These are phyloP conservation scores for Oligia latruncula DNA, from an alignment of 2,888 invertebrate genomes.

Conservation along the genomic window DNA sequence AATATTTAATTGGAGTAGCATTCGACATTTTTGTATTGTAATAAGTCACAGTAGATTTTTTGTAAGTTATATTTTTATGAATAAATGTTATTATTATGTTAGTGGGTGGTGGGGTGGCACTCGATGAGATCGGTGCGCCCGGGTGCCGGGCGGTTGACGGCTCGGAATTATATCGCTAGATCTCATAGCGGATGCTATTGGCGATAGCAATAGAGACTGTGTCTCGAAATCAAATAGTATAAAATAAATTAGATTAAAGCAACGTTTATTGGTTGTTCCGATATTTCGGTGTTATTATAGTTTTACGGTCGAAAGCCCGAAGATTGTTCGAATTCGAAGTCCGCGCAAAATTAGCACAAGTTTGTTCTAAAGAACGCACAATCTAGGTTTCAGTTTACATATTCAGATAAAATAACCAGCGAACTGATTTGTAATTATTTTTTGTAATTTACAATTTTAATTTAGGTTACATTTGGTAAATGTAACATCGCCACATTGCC, in stretches of 20 bases:
- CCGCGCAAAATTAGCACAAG: slow-evolving; percentile 66
- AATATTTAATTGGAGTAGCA: slow-evolving; percentile 63
- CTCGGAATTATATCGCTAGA: slow-evolving; percentile 56
- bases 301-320: slow-evolving; percentile 67
- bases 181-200: slow-evolving; percentile 56
- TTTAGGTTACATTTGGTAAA: slow-evolving; percentile 38
- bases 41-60: slow-evolving; percentile 67
- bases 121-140: slow-evolving; percentile 64
- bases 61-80: slow-evolving; percentile 70
- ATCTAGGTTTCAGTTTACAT: slow-evolving; percentile 46
- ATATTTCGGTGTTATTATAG: slow-evolving; percentile 69
- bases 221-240: slow-evolving; percentile 63
- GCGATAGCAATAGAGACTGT: slow-evolving; percentile 63
- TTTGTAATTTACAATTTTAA: slow-evolving; percentile 21
- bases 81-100: slow-evolving; percentile 61
- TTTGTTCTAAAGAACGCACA: slow-evolving; percentile 62
- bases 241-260: slow-evolving; percentile 63
- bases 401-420: slow-evolving; percentile 37
- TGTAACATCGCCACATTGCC: slow-evolving; percentile 57
- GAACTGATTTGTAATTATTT: slow-evolving; percentile 52
- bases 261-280: slow-evolving; percentile 69
- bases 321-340: slow-evolving; percentile 53
- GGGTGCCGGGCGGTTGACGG: slow-evolving; percentile 23
- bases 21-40: slow-evolving; percentile 64
- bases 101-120: slow-evolving; percentile 44